Base-by-base conservation (phyloP, 2,113 vertebrate species). In the Stigmatopora nigra region DNA sequence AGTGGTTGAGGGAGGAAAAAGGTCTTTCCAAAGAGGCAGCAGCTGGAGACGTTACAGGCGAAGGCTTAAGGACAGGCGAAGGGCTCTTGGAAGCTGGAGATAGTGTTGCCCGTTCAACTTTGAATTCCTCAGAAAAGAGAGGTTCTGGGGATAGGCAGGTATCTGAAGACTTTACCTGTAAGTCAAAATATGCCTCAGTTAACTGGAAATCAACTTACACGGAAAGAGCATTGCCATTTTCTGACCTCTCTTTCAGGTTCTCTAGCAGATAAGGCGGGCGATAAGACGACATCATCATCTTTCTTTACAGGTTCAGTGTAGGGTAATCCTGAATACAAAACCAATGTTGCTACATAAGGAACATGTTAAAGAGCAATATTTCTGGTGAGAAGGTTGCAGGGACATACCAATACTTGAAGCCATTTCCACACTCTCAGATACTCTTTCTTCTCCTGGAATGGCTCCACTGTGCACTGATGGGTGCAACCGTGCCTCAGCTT, bases 401-500 rank as follows among this genome's bases (percentile, higher is more conserved):
- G 16, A 12, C 4, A 71, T 80, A 91, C 91, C 88, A 14, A 84
- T 72, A 5, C 72, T 87, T 41, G 82, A 87, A 62, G 81, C 63
- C 0, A 72, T 72, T 1, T 78, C 89, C 48, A 59, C 61, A 75
- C 78, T 87, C 61, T 88, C 84, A 3, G 75, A 71, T 36, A 77
- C 68, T 14, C 70, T 73, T 35, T 86, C 83, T 8, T 92, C 84
- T 46, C 90, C 90, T 1, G 88, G 77, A 69, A 88, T 71, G 3
- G 52, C 71, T 19, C 59, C 52, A 0, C 5, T 16, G 0, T 10
- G 41, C 3, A 80, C 84, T 0, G 69, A 71, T 31, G 8, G 86
- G 49, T 71, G 91, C 47, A 91, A 75, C 48, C 78, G 90, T 35
- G 91, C 92, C 79, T 94, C 94, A 0, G 92, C 90, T 73, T 96